These are phyloP conservation scores for Ctenopoma kingsleyae DNA, from an alignment of 2,797 vertebrate species.

Conservation along the genomic window DNA sequence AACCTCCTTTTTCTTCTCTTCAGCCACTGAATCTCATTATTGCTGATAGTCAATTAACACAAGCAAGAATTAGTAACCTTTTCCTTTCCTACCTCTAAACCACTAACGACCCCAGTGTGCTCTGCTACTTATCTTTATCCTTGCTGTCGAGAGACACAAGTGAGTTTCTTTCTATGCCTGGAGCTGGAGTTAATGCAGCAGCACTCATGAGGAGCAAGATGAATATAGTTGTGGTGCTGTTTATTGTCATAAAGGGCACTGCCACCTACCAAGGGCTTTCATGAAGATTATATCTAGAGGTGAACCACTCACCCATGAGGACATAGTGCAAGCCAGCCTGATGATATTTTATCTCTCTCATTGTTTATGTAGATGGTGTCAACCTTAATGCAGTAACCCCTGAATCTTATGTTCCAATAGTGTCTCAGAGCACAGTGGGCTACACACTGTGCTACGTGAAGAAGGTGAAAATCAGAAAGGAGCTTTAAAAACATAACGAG, in stretches of 20 bases:
- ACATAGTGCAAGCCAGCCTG: slow-evolving; percentile 16
- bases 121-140: slow-evolving; percentile 66
- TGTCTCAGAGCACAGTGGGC: slow-evolving; percentile 4
- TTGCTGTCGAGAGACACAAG: slow-evolving; percentile 42
- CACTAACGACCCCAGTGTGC: slow-evolving; percentile 62
- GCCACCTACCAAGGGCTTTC: slow-evolving; percentile 30
- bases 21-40: slow-evolving; percentile 72
- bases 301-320: slow-evolving; percentile 44
- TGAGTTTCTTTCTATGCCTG: slow-evolving; percentile 60
- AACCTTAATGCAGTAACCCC: slow-evolving; percentile 13
- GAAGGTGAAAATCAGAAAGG: slow-evolving; percentile 1
- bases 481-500: neutral
- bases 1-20: slow-evolving; percentile 31
- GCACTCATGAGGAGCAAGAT: slow-evolving; percentile 54
- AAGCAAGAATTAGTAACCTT: slow-evolving; percentile 75
- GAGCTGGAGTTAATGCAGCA: slow-evolving; percentile 53
- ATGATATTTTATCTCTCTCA: slow-evolving; percentile 20
- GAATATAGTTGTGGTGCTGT: slow-evolving; percentile 54
- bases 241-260: slow-evolving; percentile 65
- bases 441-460: neutral
- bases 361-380: slow-evolving; percentile 39
- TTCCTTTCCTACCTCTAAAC: slow-evolving; percentile 55
- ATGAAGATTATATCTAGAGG: slow-evolving; percentile 53
- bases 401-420: neutral
- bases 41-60: slow-evolving; percentile 78